Base-by-base conservation (phyloP, 2,113 vertebrate species). In the Nerophis ophidion region DNA sequence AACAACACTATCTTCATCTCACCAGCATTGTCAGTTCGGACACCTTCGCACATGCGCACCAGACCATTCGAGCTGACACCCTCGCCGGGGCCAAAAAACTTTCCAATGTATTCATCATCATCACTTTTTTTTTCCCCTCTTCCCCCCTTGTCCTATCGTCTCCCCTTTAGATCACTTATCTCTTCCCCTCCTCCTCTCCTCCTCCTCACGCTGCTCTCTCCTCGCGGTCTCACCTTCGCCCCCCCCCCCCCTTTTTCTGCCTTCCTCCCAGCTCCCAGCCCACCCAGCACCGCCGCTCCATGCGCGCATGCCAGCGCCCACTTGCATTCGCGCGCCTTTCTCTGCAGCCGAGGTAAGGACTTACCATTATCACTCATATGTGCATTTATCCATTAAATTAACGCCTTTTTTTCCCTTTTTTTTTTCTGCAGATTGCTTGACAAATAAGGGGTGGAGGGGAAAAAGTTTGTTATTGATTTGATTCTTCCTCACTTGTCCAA, bases 51-150 rank as follows among this genome's bases (percentile, higher is more conserved):
- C 95, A 98, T 98, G 95, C 95, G 95, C 95, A 97, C 26, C 93
- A 97, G 92, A 93, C 93, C 94, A 87, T 95, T 98, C 96, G 95
- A 98, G 97, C 95, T 97, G 95, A 98, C 95, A 97, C 96, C 96
- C 93, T 92, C 93, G 91, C 92, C 91, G 89, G 92, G 94, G 94
- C 95, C 94, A 95, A 96, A 96, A 98, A 97, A 98, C 93, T 97
- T 98, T 96, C 93, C 94, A 92, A 93, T 93, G 95, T 93, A 96
- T 96, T 97, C 95, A 95, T 95, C 95, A 94, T 94, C 95, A 89
- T 91, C 93, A 87, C 88, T 91, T 88, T 91, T 84, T 81, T 79
- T 83, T 81, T 3, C 2, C 3, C 3, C 19, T 3, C 19, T 3
- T 4, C 26, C 26, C 26, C 26, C 26, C 87, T 87, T 89, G 87